Conservation (phyloP, 2,113 vertebrate genomes). For the Bambusicola thoracicus region DNA sequence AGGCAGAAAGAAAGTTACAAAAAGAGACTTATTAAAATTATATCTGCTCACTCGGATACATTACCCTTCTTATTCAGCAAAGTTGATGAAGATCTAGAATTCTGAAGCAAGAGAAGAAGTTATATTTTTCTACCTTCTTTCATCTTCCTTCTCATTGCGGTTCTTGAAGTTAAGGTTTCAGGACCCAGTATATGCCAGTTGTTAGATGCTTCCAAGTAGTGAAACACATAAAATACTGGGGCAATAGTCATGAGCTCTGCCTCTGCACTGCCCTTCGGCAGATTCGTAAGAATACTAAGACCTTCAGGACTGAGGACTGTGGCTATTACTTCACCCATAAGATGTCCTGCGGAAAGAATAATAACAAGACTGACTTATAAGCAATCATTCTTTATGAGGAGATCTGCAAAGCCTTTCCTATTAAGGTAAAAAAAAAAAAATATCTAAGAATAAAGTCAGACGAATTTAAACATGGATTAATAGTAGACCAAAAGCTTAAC, state of each 20-base stretch:
- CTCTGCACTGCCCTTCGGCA: conserved; percentile 85
- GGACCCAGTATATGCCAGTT: conserved; percentile 81
- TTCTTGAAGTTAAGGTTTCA: conserved; percentile 31
- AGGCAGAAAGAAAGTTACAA: not conserved
- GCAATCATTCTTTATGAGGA: not conserved
- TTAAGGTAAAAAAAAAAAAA: not conserved
- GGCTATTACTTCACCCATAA: conserved; percentile 82
- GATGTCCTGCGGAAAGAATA: conserved; percentile 78
- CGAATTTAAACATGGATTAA: not conserved
- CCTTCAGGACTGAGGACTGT: conserved; percentile 76
- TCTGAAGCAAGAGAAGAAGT: not conserved
- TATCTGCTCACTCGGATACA: not conserved
- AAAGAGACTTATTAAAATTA: not conserved
- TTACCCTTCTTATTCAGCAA: not conserved
- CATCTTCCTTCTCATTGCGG: conserved; percentile 79
- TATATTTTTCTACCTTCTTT: conserved; percentile 79
- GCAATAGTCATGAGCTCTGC: conserved; percentile 80
- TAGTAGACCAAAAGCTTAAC: not conserved
- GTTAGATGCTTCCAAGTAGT: conserved; percentile 81
- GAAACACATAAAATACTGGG: conserved; percentile 83
- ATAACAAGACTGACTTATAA: accelerated
- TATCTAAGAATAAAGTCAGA: not conserved
- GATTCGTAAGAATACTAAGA: conserved; percentile 72
- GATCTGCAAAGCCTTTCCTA: not conserved
- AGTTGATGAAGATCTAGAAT: not conserved